Conservation (phyloP, 2,113 vertebrate species). For the Crocuta crocuta region DNA sequence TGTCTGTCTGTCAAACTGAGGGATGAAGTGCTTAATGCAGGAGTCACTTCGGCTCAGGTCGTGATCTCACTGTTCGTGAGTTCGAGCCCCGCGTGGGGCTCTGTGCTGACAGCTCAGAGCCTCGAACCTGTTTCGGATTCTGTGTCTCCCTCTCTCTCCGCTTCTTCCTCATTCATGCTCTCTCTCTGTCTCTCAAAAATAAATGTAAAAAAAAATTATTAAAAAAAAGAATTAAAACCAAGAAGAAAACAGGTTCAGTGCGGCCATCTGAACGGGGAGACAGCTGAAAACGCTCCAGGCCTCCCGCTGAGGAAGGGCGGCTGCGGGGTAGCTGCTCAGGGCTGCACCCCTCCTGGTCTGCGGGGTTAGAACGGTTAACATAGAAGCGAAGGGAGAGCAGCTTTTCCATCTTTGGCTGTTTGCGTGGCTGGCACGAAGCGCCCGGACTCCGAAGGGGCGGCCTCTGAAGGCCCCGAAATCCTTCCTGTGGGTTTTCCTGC, state of each 20-base stretch:
- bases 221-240: neutral
- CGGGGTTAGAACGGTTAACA: neutral
- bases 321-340: neutral
- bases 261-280: neutral
- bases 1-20: neutral
- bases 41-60: neutral
- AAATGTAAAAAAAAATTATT: too few species aligned
- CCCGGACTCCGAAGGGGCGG: fast-evolving
- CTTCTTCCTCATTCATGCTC: too few species aligned
- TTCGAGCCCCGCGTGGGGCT: too few species aligned
- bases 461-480: neutral
- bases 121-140: too few species aligned
- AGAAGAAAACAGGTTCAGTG: neutral
- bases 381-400: neutral
- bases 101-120: too few species aligned
- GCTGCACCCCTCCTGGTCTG: neutral
- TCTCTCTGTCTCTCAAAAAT: too few species aligned
- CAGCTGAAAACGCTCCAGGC: neutral
- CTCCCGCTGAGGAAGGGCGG: neutral
- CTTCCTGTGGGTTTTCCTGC: neutral
- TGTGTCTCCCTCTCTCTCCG: too few species aligned
- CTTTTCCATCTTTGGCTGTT: neutral
- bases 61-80: too few species aligned
- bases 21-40: neutral
- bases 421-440: neutral